Evolutionary conservation across 1,140 invertebrate genomes (phyloP).

Genomic region (Cylas formicarius): DNA sequence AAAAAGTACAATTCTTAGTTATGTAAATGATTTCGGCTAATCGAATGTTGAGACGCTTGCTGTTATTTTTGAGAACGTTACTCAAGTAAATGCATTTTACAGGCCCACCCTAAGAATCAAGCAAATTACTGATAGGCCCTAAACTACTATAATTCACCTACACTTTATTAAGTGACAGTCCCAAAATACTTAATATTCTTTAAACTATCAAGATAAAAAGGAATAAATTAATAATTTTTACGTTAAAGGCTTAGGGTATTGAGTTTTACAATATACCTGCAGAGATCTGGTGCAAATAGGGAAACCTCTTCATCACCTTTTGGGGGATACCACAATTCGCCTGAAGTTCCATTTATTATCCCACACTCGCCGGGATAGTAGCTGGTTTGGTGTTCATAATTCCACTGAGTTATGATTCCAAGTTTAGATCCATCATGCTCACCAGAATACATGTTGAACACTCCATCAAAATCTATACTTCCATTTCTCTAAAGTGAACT

Average conservation of each 20-base stretch:
- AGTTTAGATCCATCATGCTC: slow-evolving; percentile 52
- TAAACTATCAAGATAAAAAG: too few species aligned
- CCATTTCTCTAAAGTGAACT: slow-evolving; percentile 53
- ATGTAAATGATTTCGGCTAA: too few species aligned
- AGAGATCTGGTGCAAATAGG: slow-evolving; percentile 65
- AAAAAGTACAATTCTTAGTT: too few species aligned
- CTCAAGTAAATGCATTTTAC: too few species aligned
- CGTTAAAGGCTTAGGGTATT: not conserved
- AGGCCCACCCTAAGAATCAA: too few species aligned
- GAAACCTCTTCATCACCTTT: slow-evolving; percentile 47
- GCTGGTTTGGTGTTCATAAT: slow-evolving; percentile 48
- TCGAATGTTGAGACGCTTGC: too few species aligned
- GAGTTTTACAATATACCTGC: slow-evolving; percentile 45
- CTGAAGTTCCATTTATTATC: slow-evolving; percentile 59
- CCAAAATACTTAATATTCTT: too few species aligned
- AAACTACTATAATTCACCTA: too few species aligned
- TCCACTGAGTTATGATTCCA: slow-evolving; percentile 62
- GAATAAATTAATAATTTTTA: not conserved
- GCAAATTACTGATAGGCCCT: too few species aligned
- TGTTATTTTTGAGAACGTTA: too few species aligned
- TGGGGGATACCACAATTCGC: slow-evolving; percentile 69
- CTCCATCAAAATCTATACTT: slow-evolving; percentile 63
- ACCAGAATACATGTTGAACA: slow-evolving; percentile 68
- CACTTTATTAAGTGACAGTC: too few species aligned
- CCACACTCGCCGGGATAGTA: slow-evolving; percentile 56